These are phyloP conservation scores for Cepphus grylle DNA, from an alignment of 2,113 vertebrate species.

Conservation along the genomic window DNA sequence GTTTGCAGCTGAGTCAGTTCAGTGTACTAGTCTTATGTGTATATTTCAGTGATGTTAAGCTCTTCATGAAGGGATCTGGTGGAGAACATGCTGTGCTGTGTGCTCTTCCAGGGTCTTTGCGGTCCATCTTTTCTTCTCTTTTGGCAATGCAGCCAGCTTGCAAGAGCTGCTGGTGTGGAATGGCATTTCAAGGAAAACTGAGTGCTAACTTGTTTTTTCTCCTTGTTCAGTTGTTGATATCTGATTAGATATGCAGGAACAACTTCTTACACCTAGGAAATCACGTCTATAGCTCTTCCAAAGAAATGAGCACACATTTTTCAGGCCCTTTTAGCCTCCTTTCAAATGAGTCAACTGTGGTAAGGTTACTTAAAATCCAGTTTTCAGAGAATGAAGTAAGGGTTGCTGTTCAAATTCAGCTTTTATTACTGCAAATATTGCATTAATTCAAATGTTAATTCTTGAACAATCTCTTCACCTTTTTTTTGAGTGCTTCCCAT, in stretches of 20 bases:
- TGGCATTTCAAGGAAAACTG: background rate
- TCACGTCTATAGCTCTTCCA: background rate
- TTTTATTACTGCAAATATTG: background rate
- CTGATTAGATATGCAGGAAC: fast-evolving
- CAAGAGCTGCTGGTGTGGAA: background rate
- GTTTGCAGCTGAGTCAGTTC: background rate
- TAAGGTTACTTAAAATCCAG: background rate
- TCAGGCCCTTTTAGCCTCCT: background rate
- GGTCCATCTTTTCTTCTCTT: background rate
- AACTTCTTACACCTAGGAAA: background rate
- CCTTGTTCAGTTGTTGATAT: background rate
- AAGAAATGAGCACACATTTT: background rate
- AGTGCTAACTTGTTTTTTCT: background rate
- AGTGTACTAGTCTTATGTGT: background rate
- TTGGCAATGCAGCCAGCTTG: background rate
- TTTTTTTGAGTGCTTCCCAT: background rate
- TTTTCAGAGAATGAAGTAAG: background rate
- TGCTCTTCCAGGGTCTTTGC: background rate
- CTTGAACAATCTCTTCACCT: background rate
- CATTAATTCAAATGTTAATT: background rate
- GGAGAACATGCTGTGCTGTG: background rate
- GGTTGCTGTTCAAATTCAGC: background rate
- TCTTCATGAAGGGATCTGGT: background rate
- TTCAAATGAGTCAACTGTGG: background rate
- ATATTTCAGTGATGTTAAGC: background rate